Evolutionary conservation across 2,888 invertebrate species (phyloP), one percentile per base, ranked within the genome.

Genomic region (Lacanobia wlatinum): DNA sequence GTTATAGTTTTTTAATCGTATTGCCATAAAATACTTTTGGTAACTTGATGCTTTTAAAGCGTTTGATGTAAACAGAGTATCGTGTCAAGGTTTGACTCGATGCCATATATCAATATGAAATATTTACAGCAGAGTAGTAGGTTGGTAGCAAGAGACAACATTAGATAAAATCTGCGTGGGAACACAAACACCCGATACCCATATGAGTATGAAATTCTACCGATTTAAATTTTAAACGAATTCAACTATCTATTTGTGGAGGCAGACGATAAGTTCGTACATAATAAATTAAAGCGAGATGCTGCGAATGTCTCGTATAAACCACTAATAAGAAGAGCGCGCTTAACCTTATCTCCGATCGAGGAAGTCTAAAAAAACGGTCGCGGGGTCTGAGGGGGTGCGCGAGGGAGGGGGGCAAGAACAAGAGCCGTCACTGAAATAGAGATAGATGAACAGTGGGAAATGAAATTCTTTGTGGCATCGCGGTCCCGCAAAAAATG

Each of bases 381-480:
- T 90, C 90, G 91, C 91, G 92, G 90, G 91, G 91, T 76, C 79
- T 79, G 88, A 83, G 88, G 87, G 88, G 87, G 83, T 74, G 78
- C 82, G 80, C 62, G 87, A 79, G 87, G 89, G 86, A 87, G 90
- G 87, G 92, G 90, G 87, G 90, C 92, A 96, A 96, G 96, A 96
- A 96, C 96, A 96, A 95, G 95, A 93, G 95, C 94, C 95, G 96
- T 96, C 96, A 96, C 93, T 96, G 96, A 95, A 96, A 96, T 96
- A 96, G 96, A 96, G 96, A 96, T 96, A 96, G 96, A 96, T 96
- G 96, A 96, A 96, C 96, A 96, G 96, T 96, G 95, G 96, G 96
- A 96, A 96, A 96, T 96, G 96, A 96, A 96, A 96, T 96, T 96
- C 96, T 96, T 96, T 96, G 96, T 96, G 96, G 96, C 95, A 95